Base-by-base conservation (phyloP, 2,888 invertebrate species). In the Drosophila paranaensis region DNA sequence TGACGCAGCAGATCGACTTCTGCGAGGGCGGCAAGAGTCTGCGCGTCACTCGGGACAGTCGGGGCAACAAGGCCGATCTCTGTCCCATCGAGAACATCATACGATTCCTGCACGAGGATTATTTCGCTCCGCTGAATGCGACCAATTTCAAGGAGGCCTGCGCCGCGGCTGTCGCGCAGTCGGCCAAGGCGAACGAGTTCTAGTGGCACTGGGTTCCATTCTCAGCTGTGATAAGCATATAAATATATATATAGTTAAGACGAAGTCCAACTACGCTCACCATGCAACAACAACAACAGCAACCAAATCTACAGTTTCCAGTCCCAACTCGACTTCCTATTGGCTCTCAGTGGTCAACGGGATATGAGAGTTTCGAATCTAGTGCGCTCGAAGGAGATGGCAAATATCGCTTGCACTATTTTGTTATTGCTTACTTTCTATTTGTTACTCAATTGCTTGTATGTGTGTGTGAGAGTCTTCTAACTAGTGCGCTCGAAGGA, bases 111-210 rank as follows among this genome's bases (percentile, higher is more conserved):
- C 97, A 97, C 82, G 97, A 97, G 81, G 97, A 97, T 92, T 97
- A 97, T 91, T 97, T 98, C 89, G 93, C 95, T 14, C 94, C 95
- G 60, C 95, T 98, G 83, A 97, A 97, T 91, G 96, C 96, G n/a
- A 97, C 96, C 14, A 97, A 97, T 92, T 97, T 96, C 90, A 97
- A 97, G 92, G 97, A 97, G 88, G 97, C 97, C 0, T 97, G 97
- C 75, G 93, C 94, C 2, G 92, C 93, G 6, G 43, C 94, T 0
- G 91, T 93, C 1, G 66, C 50, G 30, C 71, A 64, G 16, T 55
- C 81, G 50, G 93, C 93, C 43, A 90, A 84, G 54, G 71, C 90
- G 11, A 91, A 91, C 63, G 92, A 93, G 69, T 92, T 92, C 81
- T 93, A 89, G 55, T 35, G 33, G 45, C 37, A 27, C 16, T 43